phyloP scores from a whole-genome alignment of 92 coral and sea anemone species.

The Epizoanthus illoricatus region DNA sequence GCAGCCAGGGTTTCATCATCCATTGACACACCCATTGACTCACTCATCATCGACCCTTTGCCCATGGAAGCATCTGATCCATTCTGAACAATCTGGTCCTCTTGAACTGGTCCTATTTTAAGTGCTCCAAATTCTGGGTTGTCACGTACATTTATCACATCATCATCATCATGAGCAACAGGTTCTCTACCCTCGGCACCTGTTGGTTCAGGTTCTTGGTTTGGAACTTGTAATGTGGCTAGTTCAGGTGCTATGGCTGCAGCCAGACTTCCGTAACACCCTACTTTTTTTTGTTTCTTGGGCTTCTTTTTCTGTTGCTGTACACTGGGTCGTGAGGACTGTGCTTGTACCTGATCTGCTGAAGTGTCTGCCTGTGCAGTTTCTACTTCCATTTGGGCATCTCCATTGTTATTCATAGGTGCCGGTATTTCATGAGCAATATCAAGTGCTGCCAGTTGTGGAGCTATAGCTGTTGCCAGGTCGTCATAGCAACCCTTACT shows the following conservation, averaged over 20 bases:
- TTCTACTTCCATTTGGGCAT: neutral
- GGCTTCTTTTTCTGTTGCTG: constrained; percentile 14
- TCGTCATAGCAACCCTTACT: constrained; percentile 3
- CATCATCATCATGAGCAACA: neutral
- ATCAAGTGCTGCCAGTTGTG: neutral
- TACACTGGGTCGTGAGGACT: neutral
- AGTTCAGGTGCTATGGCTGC: constrained; percentile 50
- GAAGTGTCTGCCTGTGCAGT: neutral
- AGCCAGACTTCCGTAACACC: constrained; percentile 51
- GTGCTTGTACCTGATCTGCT: neutral
- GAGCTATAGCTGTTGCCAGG: neutral
- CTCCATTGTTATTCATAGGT: neutral
- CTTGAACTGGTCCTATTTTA: constrained; percentile 19
- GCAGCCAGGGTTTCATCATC: neutral
- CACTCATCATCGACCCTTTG: neutral
- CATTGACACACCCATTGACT: neutral
- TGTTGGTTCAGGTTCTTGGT: constrained; percentile 1
- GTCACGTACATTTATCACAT: neutral
- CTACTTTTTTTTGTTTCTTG: constrained; percentile 15
- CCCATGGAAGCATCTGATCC: neutral
- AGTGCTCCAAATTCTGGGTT: constrained; percentile 19
- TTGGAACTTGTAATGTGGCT: constrained; percentile 25
- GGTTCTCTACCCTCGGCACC: neutral
- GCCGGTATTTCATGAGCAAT: neutral
- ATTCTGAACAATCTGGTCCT: neutral